A percentile compares a stretch with the other conserved stretches of the same genome.
phyloP scores from a whole-genome alignment of 2,113 vertebrate species.

The Motacilla tschutschensis region DNA sequence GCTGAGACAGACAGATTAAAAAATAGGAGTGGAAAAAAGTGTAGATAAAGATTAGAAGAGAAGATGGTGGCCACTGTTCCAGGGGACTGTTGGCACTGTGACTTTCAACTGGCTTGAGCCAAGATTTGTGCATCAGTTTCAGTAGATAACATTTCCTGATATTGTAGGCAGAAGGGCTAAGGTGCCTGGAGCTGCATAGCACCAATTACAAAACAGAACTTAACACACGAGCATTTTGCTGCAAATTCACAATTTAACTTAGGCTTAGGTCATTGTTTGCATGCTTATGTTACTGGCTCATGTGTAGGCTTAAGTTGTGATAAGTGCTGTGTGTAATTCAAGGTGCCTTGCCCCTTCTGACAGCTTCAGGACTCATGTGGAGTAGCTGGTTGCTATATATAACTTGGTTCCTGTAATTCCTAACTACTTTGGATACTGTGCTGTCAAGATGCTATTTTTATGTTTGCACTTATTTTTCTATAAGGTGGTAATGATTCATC shows the following conservation, averaged over 20 bases:
- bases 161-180: background rate
- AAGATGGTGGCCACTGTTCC: background rate
- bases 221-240: background rate
- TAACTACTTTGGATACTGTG: background rate
- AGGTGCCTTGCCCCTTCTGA: background rate
- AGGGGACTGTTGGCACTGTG: background rate
- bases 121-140: background rate
- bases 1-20: background rate
- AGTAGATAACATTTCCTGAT: background rate
- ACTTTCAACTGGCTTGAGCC: background rate
- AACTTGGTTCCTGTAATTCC: background rate
- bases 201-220: background rate
- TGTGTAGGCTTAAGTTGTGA: background rate
- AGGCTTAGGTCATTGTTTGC: background rate
- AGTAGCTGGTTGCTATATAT: background rate
- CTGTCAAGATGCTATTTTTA: background rate
- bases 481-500: background rate
- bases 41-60: background rate
- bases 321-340: background rate
- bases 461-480: background rate
- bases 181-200: background rate
- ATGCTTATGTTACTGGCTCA: rapidly evolving
- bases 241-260: background rate
- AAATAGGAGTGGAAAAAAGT: background rate
- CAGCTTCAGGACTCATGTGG: background rate